These are phyloP conservation scores for Pluvialis apricaria DNA, from an alignment of 2,113 vertebrate genomes.

Conservation along the genomic window DNA sequence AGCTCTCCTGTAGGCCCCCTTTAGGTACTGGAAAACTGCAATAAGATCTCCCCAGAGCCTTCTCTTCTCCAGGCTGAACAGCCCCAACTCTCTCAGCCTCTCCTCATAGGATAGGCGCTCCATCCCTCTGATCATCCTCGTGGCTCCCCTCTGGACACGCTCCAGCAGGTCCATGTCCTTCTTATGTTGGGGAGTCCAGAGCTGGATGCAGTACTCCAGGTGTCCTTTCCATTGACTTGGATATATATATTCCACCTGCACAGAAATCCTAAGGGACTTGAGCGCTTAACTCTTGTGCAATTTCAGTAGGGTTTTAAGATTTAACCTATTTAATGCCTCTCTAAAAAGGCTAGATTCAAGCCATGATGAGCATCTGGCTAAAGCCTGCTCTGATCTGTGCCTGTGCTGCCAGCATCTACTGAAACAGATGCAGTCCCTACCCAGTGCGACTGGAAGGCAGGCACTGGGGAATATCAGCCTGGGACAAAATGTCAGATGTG, in stretches of 20 bases:
- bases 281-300: neutral
- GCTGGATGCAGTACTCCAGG: no score
- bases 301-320: neutral
- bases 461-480: neutral
- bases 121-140: no score
- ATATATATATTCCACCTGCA: neutral
- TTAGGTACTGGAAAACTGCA: no score
- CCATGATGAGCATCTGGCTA: neutral
- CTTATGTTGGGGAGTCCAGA: no score
- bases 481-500: rapidly evolving
- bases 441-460: neutral
- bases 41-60: no score
- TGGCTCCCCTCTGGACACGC: no score
- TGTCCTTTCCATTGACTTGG: neutral
- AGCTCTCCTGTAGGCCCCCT: no score
- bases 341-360: neutral
- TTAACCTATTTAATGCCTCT: neutral
- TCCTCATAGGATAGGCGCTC: no score
- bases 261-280: neutral
- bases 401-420: neutral
- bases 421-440: neutral
- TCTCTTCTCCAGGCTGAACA: no score
- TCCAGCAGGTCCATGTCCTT: no score
- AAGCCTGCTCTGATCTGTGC: neutral
- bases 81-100: no score